These are phyloP conservation scores for Scotopteryx bipunctaria DNA, from an alignment of 2,888 invertebrate species.

Conservation along the genomic window DNA sequence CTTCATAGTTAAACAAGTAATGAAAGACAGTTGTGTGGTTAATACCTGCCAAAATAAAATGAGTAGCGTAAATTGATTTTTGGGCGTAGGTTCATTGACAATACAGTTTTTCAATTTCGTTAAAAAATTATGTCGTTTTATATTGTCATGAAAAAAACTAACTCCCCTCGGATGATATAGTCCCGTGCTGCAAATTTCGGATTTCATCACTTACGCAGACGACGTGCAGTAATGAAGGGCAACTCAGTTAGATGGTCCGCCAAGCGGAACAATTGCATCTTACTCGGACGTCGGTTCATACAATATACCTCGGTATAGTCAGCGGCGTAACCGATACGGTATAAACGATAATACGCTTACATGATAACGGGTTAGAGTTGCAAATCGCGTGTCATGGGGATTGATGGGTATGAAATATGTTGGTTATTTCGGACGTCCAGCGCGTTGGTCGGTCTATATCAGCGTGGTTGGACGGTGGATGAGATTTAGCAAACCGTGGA, in stretches of 20 bases:
- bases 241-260: conserved; percentile 78
- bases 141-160: neutral
- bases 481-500: no score
- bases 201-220: conserved; percentile 25
- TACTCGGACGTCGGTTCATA: conserved; percentile 37
- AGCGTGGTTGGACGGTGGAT: no score
- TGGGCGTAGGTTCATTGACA: no score
- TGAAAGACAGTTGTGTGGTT: no score
- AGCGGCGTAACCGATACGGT: conserved; percentile 9
- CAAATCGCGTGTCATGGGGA: neutral
- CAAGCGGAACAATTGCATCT: conserved; percentile 83
- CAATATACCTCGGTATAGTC: conserved; percentile 5
- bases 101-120: no score
- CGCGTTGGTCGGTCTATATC: no score
- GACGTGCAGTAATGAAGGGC: conserved; percentile 64
- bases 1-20: no score
- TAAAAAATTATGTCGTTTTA: neutral
- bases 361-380: conserved; percentile 1
- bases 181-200: conserved; percentile 18
- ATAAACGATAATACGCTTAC: conserved; percentile 6
- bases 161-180: conserved; percentile 1
- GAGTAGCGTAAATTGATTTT: no score
- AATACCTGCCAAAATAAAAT: no score
- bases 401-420: neutral
- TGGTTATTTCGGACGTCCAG: no score